Base-by-base conservation (phyloP, 2,888 invertebrate species). In the Halictus ligatus region DNA sequence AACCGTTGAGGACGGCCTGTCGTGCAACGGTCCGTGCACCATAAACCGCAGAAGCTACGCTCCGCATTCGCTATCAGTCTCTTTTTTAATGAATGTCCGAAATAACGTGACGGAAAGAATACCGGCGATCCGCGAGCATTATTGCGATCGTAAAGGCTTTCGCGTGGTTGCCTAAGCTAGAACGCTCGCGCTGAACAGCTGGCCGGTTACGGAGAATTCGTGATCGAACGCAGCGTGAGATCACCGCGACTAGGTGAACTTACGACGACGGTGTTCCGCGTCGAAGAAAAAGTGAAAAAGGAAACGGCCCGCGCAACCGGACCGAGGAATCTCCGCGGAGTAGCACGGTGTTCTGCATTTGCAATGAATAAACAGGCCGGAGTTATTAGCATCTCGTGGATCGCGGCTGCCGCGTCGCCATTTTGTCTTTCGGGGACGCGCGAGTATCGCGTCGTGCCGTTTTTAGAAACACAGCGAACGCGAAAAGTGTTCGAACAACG, bases 211-310 rank as follows among this genome's bases (percentile, higher is more conserved):
- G 43, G 71, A 72, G 64, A 35, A 71, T 84, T 75, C 48, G n/a
- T 29, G 76, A 46, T 58, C 80, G 54, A 85, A 85, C 84, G 50
- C 79, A 75, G 79, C 85, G 54, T 78, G 85, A 84, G 80, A 78
- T 85, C 75, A 46, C 29, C 25, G 40, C 6, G 80, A 78, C 78
- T 80, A 84, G 71, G 85, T 29, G 72, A 78, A 85, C 78, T 78
- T 67, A 72, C 75, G 78, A 60, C 75, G 78, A 80, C 64, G 40
- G 29, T 54, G 46, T 43, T 54, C 69, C 18, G 15, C n/a, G 4
- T 43, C 25, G 29, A 60, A 46, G 6, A 50, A 73, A 77, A 35
- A n/a, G n/a, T n/a, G n/a, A 8, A 50, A 73, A 77, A 71, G 60
- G 40, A 74, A 84, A 79, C 64, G 48, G n/a, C 64, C 43, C 6